Conservation (phyloP, 1,140 invertebrate genomes). For the Patella vulgata region DNA sequence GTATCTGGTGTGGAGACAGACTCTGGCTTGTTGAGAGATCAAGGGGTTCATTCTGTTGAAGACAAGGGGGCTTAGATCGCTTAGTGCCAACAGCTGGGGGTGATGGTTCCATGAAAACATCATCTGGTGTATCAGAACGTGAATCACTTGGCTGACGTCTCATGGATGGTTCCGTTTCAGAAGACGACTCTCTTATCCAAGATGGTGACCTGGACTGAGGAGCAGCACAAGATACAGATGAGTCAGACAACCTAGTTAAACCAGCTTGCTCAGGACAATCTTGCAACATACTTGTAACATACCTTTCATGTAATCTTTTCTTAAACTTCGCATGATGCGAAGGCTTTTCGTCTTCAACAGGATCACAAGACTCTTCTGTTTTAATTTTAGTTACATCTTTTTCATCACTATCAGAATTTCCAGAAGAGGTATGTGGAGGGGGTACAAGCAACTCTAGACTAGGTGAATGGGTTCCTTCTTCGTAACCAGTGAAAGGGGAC, state of each 20-base stretch:
- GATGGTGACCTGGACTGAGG: conserved; percentile 10
- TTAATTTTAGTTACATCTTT: conserved; percentile 7
- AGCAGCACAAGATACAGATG: background rate
- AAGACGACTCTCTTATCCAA: conserved; percentile 20
- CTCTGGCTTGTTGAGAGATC: conserved; percentile 16
- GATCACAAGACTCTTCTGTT: background rate
- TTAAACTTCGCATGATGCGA: conserved; percentile 39
- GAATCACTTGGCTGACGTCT: conserved; percentile 21
- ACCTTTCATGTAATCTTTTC: conserved; percentile 38
- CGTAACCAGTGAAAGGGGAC: conserved; percentile 29
- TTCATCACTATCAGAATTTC: conserved; percentile 11
- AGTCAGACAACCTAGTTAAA: background rate
- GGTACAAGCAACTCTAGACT: background rate
- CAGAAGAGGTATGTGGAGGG: conserved; percentile 5
- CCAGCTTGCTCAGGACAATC: background rate
- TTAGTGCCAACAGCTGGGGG: conserved; percentile 7
- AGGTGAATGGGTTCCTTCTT: background rate
- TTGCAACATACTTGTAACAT: conserved; percentile 27
- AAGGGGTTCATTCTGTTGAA: conserved; percentile 34
- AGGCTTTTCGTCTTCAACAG: background rate
- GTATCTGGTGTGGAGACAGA: conserved; percentile 1
- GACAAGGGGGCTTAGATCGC: conserved; percentile 17
- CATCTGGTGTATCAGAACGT: conserved; percentile 28
- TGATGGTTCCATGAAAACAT: conserved; percentile 42
- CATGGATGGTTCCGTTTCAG: conserved; percentile 17